Base-by-base conservation (phyloP, 2,888 invertebrate genomes). In the Meghimatium bilineatum region DNA sequence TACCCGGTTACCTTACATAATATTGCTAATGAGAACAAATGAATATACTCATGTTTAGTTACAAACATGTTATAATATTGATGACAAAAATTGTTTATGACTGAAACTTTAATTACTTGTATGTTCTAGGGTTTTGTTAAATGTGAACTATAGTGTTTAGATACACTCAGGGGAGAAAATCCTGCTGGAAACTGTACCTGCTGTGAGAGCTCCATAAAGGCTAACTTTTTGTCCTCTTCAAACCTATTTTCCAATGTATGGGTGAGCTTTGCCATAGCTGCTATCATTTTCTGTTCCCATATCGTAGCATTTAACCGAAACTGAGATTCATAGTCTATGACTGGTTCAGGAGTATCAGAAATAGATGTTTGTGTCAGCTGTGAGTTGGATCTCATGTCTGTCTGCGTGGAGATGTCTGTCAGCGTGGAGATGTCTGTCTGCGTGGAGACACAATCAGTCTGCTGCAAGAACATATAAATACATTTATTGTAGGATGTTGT, bases 121-220 rank as follows among this genome's bases (percentile, higher is more conserved):
- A n/a, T n/a, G n/a, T n/a, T n/a, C n/a, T n/a, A n/a, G n/a, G n/a
- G n/a, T n/a, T n/a, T n/a, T n/a, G n/a, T n/a, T n/a, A n/a, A n/a
- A n/a, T n/a, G n/a, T n/a, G n/a, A n/a, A n/a, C n/a, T n/a, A n/a
- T n/a, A n/a, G n/a, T 44, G 44, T 44, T 44, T 8, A 44, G 12
- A 44, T 12, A 44, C 5, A 44, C 12, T 44, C 12, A 44, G 44
- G 44, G 12, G 44, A n/a, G 3, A 63, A 63, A 63, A n/a, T 6
- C 26, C 60, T 63, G 60, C 17, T 56, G 60, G n/a, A 17, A 26
- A 44, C 49, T 49, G 44, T 80, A 94, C 94, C 91, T 93, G 92
- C 82, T 94, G 94, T 12, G 94, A 93, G 74, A 94, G 89, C 77
- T 94, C 94, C 75, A 93, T 92, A 38, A 94, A 88, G 36, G 92